Percentiles rank a stretch among this genome's conserved stretches.
Conservation (phyloP, 2,888 invertebrate genomes). For the Aphodius granarius region DNA sequence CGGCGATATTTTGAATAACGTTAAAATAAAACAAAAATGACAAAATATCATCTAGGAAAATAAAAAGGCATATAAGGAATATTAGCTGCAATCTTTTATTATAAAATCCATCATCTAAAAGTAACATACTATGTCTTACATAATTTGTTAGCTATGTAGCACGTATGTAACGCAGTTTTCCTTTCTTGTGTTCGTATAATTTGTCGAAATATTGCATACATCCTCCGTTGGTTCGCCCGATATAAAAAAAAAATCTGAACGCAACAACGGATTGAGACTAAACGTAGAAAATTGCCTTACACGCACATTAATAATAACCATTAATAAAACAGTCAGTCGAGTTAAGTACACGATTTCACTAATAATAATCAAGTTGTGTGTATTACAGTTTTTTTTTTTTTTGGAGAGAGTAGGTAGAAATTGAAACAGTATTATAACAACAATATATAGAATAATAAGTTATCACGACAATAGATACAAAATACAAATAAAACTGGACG, state of each 20-base stretch:
- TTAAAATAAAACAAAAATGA: too few relatives aligned
- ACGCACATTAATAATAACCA: background rate
- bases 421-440: background rate
- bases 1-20: too few relatives aligned
- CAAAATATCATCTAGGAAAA: too few relatives aligned
- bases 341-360: background rate
- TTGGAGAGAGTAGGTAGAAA: background rate
- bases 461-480: background rate
- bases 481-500: background rate
- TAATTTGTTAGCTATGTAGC: conserved; percentile 18
- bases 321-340: background rate
- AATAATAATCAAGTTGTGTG: background rate
- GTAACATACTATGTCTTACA: conserved; percentile 23
- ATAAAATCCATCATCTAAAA: conserved; percentile 23
- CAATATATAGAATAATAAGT: background rate
- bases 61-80: too few relatives aligned
- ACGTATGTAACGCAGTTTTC: conserved; percentile 11
- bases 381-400: background rate
- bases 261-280: background rate
- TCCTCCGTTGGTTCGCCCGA: background rate
- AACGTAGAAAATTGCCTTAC: background rate
- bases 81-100: conserved; percentile 14
- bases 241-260: background rate
- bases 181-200: background rate
- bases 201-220: background rate